A percentile compares a stretch with the other conserved stretches of the same genome.
Conservation (phyloP, 2,888 invertebrate species). For the Mimas tiliae region DNA sequence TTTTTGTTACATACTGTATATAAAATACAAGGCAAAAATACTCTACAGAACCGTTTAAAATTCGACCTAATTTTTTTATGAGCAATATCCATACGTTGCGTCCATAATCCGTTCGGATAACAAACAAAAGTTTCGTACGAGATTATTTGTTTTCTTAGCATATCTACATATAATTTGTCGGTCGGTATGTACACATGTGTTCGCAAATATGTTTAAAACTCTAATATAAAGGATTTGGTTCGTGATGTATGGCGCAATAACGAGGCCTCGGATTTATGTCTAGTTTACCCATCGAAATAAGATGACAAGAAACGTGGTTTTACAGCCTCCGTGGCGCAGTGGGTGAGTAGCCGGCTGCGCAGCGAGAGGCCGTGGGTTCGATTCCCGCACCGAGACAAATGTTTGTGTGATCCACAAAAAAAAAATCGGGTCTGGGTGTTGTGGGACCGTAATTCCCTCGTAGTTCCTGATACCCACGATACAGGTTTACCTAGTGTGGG, state of each 20-base stretch:
- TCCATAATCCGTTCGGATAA: constrained; percentile 27
- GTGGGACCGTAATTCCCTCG: no score
- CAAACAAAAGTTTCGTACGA: constrained; percentile 28
- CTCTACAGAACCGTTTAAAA: constrained; percentile 13
- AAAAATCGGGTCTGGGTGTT: no score
- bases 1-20: no score
- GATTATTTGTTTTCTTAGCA: constrained; percentile 29
- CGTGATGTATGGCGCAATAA: constrained; percentile 15
- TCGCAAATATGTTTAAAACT: constrained; percentile 28
- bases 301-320: no score
- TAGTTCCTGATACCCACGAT: no score
- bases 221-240: constrained; percentile 22
- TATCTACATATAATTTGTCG: constrained; percentile 24
- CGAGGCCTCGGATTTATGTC: not conserved
- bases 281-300: constrained; percentile 21
- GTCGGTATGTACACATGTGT: constrained; percentile 4
- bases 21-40: not conserved
- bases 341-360: no score
- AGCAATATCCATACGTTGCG: constrained; percentile 12
- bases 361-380: no score
- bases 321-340: no score
- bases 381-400: no score
- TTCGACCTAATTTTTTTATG: constrained; percentile 17
- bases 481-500: no score
- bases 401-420: no score